Percentiles rank a stretch among this genome's conserved stretches.
Evolutionary conservation across 1,140 invertebrate genomes (phyloP).

Genomic region (Brachionus paranguensis): DNA sequence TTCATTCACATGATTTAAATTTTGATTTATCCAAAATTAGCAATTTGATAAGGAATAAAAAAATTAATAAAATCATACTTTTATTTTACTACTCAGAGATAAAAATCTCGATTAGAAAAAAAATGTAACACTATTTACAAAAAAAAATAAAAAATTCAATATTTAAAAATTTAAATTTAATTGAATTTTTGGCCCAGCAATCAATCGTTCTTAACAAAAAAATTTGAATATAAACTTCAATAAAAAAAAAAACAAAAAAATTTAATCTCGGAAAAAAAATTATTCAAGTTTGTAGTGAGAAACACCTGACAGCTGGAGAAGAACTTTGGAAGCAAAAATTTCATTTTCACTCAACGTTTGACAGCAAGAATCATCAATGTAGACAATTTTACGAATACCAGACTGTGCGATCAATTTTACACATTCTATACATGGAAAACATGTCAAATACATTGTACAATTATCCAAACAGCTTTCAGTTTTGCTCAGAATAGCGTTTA

Average conservation of each 20-base stretch:
- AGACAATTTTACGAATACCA: slow-evolving; percentile 74
- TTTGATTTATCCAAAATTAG: background rate
- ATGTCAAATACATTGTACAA: slow-evolving; percentile 74
- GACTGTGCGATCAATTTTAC: slow-evolving; percentile 90
- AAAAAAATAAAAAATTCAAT: background rate
- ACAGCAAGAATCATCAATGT: slow-evolving; percentile 63
- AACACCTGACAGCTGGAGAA: background rate
- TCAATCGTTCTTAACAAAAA: background rate
- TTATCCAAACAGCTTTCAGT: slow-evolving; percentile 69
- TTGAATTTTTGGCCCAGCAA: background rate
- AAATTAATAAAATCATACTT: background rate
- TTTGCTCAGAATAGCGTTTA: slow-evolving; percentile 90
- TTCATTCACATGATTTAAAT: background rate
- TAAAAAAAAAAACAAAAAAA: background rate
- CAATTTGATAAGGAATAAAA: background rate
- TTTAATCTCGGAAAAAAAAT: background rate
- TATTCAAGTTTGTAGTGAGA: slow-evolving; percentile 14
- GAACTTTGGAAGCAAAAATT: slow-evolving; percentile 9
- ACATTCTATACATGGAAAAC: slow-evolving; percentile 94
- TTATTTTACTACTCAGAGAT: background rate
- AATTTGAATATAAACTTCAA: background rate
- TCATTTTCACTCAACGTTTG: slow-evolving; percentile 14
- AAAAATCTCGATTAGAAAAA: background rate
- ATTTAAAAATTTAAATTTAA: background rate
- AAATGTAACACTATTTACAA: background rate